Conservation (phyloP, 1,140 invertebrate genomes). For the Atta texana region DNA sequence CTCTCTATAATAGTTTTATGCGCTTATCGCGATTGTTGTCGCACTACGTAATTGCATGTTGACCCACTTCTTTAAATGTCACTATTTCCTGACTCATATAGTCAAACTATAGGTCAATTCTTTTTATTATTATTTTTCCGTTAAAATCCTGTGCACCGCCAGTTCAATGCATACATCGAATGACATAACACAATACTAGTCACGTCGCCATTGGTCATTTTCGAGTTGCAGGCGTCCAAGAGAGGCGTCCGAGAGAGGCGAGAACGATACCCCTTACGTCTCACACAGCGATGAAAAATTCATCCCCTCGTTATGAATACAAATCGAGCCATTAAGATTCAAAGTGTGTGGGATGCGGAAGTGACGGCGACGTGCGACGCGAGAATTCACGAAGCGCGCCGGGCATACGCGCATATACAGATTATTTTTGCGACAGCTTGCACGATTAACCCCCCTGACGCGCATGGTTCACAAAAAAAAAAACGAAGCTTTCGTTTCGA, state of each 20-base stretch:
- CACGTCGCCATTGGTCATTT: slow-evolving; percentile 71
- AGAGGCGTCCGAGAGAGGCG: slow-evolving; percentile 17
- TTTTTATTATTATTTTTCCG: not conserved
- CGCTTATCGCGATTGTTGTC: not conserved
- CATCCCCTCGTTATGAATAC: slow-evolving; percentile 77
- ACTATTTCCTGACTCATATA: not conserved
- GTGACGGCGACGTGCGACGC: slow-evolving; percentile 12
- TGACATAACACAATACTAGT: slow-evolving; percentile 1
- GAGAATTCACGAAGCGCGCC: slow-evolving; percentile 42
- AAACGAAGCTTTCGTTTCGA: not conserved
- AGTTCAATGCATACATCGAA: slow-evolving; percentile 25
- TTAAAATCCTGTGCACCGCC: not conserved
- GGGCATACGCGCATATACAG: slow-evolving; percentile 17
- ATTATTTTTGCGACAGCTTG: slow-evolving; percentile 41
- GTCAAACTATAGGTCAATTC: not conserved
- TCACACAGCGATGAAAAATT: slow-evolving; percentile 73
- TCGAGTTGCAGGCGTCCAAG: slow-evolving; percentile 33
- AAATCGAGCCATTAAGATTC: slow-evolving; percentile 77
- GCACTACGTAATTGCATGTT: not conserved
- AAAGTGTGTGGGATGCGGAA: slow-evolving; percentile 64
- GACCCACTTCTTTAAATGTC: not conserved
- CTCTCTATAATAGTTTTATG: not conserved
- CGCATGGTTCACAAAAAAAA: not conserved
- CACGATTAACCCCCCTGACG: slow-evolving; percentile 34
- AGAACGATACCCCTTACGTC: slow-evolving; percentile 27